Percentiles rank a stretch among this genome's conserved stretches.
These are phyloP conservation scores for Homarus americanus DNA, from an alignment of 1,140 invertebrate genomes.

Conservation along the genomic window DNA sequence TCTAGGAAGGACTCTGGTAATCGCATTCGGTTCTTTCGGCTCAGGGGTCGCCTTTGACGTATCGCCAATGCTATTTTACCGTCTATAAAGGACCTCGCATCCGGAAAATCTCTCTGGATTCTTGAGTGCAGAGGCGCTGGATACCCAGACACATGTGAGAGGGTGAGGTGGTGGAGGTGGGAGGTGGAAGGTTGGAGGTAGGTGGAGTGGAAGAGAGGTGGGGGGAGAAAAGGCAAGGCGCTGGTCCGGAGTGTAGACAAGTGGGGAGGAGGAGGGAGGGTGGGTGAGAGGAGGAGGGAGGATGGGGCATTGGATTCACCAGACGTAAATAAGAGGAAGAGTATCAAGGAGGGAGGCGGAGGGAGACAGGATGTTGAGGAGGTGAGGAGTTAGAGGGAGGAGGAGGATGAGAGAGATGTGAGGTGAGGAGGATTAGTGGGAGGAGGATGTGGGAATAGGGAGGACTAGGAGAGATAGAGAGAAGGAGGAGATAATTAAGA, in stretches of 20 bases:
- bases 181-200: neutral
- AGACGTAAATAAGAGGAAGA: neutral
- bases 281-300: neutral
- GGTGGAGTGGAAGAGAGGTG: neutral
- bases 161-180: neutral
- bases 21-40: conserved; percentile 19
- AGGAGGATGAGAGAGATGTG: neutral
- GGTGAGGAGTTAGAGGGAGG: too few relatives aligned
- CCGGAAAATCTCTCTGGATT: conserved; percentile 38
- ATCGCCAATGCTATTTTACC: conserved; percentile 49
- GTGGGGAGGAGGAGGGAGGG: neutral
- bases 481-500: too few relatives aligned
- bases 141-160: neutral
- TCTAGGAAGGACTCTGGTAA: conserved; percentile 1
- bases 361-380: too few relatives aligned
- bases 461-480: neutral
- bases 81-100: conserved; percentile 23
- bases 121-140: conserved; percentile 23
- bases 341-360: neutral
- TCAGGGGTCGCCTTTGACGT: conserved; percentile 7
- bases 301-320: neutral
- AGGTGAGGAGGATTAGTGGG: neutral
- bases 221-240: too few relatives aligned
- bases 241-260: too few relatives aligned
- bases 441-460: neutral